phyloP scores from a whole-genome alignment of 2,797 vertebrate genomes.

The Lepus townsendii region DNA sequence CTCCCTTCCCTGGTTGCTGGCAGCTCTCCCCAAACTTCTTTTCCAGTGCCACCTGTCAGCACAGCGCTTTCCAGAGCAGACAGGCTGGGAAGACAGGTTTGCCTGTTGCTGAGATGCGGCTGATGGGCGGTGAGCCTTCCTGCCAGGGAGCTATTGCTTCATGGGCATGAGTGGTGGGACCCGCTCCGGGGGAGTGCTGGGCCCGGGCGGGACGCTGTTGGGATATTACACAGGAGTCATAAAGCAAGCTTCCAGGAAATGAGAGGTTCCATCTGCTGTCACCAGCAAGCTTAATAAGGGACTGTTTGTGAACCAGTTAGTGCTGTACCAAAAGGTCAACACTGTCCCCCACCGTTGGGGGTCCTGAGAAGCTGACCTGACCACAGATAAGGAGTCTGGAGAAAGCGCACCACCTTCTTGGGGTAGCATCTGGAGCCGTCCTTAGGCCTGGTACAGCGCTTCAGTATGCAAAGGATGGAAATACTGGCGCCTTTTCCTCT shows the following conservation, averaged over 20 bases:
- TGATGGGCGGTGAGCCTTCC: neutral
- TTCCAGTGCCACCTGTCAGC: neutral
- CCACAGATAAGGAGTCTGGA: neutral
- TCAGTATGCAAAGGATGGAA: neutral
- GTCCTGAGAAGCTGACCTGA: neutral
- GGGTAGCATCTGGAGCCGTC: neutral
- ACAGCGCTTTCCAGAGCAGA: neutral
- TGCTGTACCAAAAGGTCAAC: neutral
- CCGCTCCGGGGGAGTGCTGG: neutral
- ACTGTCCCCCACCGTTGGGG: neutral
- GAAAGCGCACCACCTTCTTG: neutral
- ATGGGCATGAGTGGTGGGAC: neutral
- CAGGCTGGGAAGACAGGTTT: neutral
- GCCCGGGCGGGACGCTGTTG: neutral
- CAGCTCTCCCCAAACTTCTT: neutral
- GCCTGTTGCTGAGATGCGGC: neutral
- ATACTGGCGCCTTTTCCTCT: neutral
- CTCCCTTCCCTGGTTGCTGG: neutral
- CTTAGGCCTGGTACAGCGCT: neutral
- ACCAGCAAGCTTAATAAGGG: neutral
- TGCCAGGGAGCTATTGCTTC: neutral
- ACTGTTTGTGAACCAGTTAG: neutral
- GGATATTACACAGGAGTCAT: constrained; percentile 2
- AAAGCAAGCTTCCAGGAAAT: constrained; percentile 48
- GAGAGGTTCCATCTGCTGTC: neutral